These are phyloP conservation scores for Sternarchorhynchus goeldii DNA, from an alignment of 2,797 vertebrate species.

Conservation along the genomic window DNA sequence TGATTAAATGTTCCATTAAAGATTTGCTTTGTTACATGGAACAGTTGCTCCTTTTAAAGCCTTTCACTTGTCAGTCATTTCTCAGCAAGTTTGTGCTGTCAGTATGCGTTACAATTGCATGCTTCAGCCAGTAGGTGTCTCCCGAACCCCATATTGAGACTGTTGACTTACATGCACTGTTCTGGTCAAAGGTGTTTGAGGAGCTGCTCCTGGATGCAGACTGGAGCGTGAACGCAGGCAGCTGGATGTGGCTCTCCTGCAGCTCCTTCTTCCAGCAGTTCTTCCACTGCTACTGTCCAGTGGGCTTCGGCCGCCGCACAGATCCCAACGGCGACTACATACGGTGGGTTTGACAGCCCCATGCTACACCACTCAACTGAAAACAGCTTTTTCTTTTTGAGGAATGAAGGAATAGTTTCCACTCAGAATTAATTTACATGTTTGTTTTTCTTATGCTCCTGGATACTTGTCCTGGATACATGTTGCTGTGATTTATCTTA, in stretches of 20 bases:
- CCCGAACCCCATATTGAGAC: not conserved
- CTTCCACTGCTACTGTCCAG: constrained; percentile 98
- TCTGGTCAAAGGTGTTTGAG: constrained; percentile 87
- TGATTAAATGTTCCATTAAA: too few relatives aligned
- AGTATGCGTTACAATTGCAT: constrained; percentile 2
- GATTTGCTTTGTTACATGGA: too few relatives aligned
- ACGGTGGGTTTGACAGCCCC: constrained; percentile 72
- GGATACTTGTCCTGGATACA: too few relatives aligned
- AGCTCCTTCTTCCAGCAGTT: constrained; percentile 99
- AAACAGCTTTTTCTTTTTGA: too few relatives aligned
- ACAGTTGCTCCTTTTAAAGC: too few relatives aligned
- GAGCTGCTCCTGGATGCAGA: constrained; percentile 95
- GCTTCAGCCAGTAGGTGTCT: constrained; percentile 32
- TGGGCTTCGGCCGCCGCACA: constrained; percentile 93
- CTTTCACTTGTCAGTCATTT: too few relatives aligned
- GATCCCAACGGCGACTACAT: constrained; percentile 98
- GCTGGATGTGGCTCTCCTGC: constrained; percentile 99
- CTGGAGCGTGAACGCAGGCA: constrained; percentile 97
- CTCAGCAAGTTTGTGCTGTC: too few relatives aligned
- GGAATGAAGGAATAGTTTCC: too few relatives aligned
- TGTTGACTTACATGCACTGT: not conserved
- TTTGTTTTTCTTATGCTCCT: too few relatives aligned
- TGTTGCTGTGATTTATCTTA: too few relatives aligned
- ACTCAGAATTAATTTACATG: too few relatives aligned
- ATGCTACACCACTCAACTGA: not conserved